These are phyloP conservation scores for Cephus rjabovi DNA, from an alignment of 2,888 invertebrate genomes.

Conservation along the genomic window DNA sequence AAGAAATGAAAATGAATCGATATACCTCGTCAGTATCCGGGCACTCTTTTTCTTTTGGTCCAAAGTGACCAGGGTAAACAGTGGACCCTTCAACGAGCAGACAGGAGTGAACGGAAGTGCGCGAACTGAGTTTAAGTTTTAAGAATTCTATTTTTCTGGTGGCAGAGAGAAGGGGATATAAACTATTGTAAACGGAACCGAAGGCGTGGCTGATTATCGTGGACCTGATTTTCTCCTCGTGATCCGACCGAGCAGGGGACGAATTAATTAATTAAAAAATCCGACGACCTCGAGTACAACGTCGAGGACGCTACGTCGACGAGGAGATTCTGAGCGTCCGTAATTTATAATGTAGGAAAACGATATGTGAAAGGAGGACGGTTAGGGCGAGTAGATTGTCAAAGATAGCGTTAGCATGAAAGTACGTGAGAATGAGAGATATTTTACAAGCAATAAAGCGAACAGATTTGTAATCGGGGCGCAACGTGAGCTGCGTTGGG, in stretches of 20 bases:
- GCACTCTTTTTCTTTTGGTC: constrained; percentile 9
- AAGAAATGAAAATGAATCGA: neutral
- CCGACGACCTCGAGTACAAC: neutral
- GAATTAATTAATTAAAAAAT: neutral
- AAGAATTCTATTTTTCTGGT: constrained; percentile 65
- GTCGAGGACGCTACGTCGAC: neutral
- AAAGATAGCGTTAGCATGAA: neutral
- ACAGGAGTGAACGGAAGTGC: constrained; percentile 30
- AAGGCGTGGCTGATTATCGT: constrained; percentile 1
- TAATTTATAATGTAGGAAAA: neutral
- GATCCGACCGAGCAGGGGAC: neutral
- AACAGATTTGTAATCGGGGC: constrained; percentile 26
- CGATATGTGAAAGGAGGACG: neutral
- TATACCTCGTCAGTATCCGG: constrained; percentile 2
- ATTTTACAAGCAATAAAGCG: constrained; percentile 41
- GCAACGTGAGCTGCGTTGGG: constrained; percentile 24
- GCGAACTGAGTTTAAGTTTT: constrained; percentile 60
- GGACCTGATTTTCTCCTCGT: neutral
- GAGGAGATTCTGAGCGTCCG: neutral
- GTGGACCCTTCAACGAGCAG: neutral
- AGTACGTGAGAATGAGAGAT: constrained; percentile 24
- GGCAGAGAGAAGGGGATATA: constrained; percentile 36
- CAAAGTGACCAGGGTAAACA: constrained; percentile 4
- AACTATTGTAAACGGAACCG: constrained; percentile 22
- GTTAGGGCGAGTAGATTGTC: neutral